Percentiles rank a stretch among this genome's conserved stretches.
phyloP scores from a whole-genome alignment of 2,797 vertebrate genomes.

The Sebastes cheni region DNA sequence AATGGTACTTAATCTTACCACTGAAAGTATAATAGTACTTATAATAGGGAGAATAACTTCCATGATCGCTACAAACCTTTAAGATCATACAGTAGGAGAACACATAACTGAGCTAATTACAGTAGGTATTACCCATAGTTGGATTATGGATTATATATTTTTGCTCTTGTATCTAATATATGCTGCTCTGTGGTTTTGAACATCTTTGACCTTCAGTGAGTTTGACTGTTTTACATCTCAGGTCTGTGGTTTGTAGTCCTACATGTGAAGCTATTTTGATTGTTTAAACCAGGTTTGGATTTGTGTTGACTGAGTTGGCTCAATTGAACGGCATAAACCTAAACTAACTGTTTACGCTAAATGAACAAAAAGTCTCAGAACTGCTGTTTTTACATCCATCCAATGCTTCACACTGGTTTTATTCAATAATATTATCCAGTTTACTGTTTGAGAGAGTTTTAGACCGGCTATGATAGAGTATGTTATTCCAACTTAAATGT shows the following conservation, averaged over 20 bases:
- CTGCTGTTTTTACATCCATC: background rate
- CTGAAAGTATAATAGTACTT: background rate
- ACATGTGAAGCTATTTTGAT: background rate
- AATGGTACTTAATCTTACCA: background rate
- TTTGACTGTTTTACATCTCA: background rate
- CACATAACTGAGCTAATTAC: background rate
- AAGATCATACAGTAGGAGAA: background rate
- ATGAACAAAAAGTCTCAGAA: constrained; percentile 2
- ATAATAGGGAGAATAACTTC: background rate
- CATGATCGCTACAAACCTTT: background rate
- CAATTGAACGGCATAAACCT: background rate
- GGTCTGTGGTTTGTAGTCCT: background rate
- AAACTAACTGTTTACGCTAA: background rate
- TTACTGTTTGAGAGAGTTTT: background rate
- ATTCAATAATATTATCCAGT: background rate
- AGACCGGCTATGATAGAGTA: background rate
- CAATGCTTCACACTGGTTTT: background rate
- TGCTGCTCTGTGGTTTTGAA: background rate
- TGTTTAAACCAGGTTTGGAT: background rate
- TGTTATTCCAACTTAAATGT: background rate
- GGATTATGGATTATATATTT: background rate
- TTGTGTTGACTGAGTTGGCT: background rate
- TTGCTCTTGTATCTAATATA: background rate
- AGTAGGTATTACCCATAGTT: background rate
- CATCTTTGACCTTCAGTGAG: background rate